phyloP scores from a whole-genome alignment of 2,113 vertebrate genomes.

The Thymallus thymallus region DNA sequence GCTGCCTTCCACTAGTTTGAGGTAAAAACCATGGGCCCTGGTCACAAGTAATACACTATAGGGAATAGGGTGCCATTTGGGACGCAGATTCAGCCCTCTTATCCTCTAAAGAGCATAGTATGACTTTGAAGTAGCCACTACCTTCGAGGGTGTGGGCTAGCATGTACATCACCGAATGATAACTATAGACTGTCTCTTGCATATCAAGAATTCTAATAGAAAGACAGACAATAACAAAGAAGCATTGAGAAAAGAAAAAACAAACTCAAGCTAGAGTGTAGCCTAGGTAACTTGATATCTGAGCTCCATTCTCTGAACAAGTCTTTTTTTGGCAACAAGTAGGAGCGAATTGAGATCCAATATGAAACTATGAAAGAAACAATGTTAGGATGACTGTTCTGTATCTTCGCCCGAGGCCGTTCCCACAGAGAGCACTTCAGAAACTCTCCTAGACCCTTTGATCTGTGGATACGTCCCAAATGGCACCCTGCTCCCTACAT shows the following conservation, averaged over 20 bases:
- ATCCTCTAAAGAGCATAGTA: not conserved
- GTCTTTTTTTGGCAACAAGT: slow-evolving; percentile 60
- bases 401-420: slow-evolving; percentile 38
- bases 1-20: slow-evolving; percentile 33
- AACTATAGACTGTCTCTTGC: slow-evolving; percentile 56
- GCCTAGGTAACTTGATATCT: slow-evolving; percentile 5
- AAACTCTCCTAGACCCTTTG: slow-evolving; percentile 31
- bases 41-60: not conserved
- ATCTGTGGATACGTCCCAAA: not conserved
- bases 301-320: not conserved
- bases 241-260: slow-evolving; percentile 9
- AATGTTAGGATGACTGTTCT: slow-evolving; percentile 28
- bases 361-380: slow-evolving; percentile 23
- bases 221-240: slow-evolving; percentile 51
- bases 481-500: not conserved
- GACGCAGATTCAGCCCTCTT: not conserved
- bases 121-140: slow-evolving; percentile 27
- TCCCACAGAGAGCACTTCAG: slow-evolving; percentile 31
- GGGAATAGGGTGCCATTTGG: not conserved
- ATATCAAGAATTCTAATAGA: slow-evolving; percentile 78
- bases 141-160: slow-evolving; percentile 28
- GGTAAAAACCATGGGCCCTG: slow-evolving; percentile 13
- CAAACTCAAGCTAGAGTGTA: slow-evolving; percentile 39
- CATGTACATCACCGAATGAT: slow-evolving; percentile 43
- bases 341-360: slow-evolving; percentile 35